Percentiles rank a stretch among this genome's conserved stretches.
phyloP scores from a whole-genome alignment of 2,797 vertebrate species.

The Chloroceryle inda region DNA sequence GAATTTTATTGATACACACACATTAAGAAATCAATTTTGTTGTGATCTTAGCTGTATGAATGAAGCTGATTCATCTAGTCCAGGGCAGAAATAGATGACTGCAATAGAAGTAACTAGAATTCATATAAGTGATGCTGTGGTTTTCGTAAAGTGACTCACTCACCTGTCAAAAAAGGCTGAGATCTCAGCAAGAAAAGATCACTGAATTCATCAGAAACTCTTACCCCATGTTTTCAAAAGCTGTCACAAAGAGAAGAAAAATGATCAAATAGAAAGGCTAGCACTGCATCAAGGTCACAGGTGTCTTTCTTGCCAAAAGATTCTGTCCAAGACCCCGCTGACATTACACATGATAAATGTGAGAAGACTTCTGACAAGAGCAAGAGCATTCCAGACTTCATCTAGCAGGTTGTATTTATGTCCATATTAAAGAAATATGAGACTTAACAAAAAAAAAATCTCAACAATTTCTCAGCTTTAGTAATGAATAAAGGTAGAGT shows the following conservation, averaged over 20 bases:
- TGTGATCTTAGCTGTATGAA: not conserved
- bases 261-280: not conserved
- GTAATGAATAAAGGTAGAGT: not conserved
- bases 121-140: not conserved
- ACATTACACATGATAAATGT: not conserved
- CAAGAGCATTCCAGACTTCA: not conserved
- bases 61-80: not conserved
- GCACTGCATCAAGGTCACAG: slow-evolving; percentile 10
- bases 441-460: not conserved
- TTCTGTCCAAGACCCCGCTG: not conserved
- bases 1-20: not conserved
- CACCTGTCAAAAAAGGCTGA: not conserved
- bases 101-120: not conserved
- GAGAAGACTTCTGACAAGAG: not conserved
- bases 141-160: slow-evolving; percentile 4
- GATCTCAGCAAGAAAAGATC: not conserved
- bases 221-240: not conserved
- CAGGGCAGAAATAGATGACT: not conserved
- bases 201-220: not conserved
- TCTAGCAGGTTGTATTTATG: not conserved
- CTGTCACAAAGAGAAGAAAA: not conserved
- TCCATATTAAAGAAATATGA: not conserved
- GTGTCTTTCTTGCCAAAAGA: not conserved
- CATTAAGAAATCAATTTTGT: not conserved
- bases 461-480: not conserved